phyloP scores from a whole-genome alignment of 1,140 invertebrate genomes.

The Homalodisca vitripennis region DNA sequence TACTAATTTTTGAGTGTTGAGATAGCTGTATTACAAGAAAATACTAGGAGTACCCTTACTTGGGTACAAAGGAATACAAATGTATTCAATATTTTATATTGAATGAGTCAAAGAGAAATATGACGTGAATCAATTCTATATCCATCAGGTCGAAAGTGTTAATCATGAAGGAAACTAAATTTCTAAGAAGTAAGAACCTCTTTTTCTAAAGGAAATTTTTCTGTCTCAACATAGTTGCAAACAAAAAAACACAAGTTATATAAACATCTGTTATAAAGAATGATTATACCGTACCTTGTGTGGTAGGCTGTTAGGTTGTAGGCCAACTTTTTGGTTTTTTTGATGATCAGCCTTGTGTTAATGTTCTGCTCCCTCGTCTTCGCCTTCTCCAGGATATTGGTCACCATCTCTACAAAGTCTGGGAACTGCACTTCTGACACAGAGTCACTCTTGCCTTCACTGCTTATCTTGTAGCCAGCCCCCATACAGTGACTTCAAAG shows the following conservation, averaged over 20 bases:
- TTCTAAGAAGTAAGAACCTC: no score
- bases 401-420: constrained; percentile 61
- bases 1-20: no score
- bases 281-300: constrained; percentile 48
- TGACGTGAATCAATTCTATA: no score
- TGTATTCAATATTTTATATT: no score
- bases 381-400: constrained; percentile 63
- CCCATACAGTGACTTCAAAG: constrained; percentile 68
- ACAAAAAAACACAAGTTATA: neutral
- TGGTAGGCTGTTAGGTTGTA: constrained; percentile 53
- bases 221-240: neutral
- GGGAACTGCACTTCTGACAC: constrained; percentile 48
- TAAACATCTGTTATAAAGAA: neutral
- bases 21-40: no score
- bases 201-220: no score
- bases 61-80: no score
- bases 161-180: no score
- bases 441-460: constrained; percentile 34
- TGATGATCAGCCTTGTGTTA: constrained; percentile 54
- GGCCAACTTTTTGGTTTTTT: constrained; percentile 55
- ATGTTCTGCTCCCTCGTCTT: constrained; percentile 56
- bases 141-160: no score
- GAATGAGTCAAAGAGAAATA: neutral
- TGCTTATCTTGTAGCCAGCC: constrained; percentile 52
- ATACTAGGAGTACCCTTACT: no score